A percentile compares a stretch with the other conserved stretches of the same genome.
Conservation (phyloP, 2,113 vertebrate genomes). For the Baryphthengus martii region DNA sequence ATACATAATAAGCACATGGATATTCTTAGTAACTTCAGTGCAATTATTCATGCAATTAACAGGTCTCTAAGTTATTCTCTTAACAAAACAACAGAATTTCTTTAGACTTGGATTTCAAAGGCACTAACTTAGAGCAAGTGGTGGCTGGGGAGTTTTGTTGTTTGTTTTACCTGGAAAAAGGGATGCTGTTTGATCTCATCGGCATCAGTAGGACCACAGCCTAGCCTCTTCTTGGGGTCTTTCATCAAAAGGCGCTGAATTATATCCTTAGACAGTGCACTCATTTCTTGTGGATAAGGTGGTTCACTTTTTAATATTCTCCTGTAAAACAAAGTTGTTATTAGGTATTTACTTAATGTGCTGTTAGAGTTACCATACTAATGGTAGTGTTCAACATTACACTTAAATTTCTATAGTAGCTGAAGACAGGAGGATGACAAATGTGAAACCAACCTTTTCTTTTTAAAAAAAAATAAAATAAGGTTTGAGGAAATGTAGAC, state of each 20-base stretch:
- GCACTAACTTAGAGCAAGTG: background rate
- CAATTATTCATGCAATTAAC: background rate
- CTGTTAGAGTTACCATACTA: background rate
- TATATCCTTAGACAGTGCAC: conserved; percentile 87
- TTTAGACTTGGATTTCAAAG: background rate
- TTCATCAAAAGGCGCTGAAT: conserved; percentile 90
- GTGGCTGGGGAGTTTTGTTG: background rate
- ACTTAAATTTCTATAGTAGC: background rate
- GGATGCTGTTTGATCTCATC: conserved; percentile 92
- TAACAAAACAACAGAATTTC: background rate
- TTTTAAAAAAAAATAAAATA: background rate
- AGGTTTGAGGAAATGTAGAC: background rate
- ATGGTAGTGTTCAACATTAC: background rate
- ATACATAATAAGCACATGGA: background rate
- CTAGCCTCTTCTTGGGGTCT: conserved; percentile 93
- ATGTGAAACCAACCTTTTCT: background rate
- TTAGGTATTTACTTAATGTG: background rate
- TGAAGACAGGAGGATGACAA: background rate
- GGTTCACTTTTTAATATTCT: conserved; percentile 96
- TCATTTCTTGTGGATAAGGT: conserved; percentile 93
- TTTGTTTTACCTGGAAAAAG: conserved; percentile 89
- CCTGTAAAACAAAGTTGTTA: conserved; percentile 70
- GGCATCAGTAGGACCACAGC: conserved; percentile 86
- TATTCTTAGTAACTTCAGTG: background rate
- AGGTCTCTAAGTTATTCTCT: background rate